Evolutionary conservation across 2,113 vertebrate species (phyloP), one percentile per base, ranked within the genome.

Genomic region (Parotia lawesii): DNA sequence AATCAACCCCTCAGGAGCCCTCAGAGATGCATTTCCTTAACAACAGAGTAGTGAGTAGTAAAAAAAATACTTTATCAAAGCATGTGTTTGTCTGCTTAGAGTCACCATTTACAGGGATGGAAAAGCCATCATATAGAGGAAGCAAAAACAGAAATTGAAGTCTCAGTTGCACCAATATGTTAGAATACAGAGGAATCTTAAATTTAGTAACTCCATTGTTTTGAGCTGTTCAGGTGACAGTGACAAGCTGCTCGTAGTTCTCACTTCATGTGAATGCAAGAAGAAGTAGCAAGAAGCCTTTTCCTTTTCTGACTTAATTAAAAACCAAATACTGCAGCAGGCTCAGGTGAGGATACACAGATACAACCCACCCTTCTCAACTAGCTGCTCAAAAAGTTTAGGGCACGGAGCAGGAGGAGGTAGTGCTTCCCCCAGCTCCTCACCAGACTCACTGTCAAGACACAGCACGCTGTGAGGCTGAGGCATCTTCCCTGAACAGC

Each of bases 391-490:
- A 70, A 35, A 84, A 76, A 66, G 40, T 7, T 74, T 38, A 40
- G 10, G 16, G 35, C 15, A 42, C 6, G 22, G 38, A 54, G 42
- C 33, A 71, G 21, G 44, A 87, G 29, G 19, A 38, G 10, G 11
- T n/a, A 80, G n/a, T 33, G 14, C 50, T 86, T 69, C 37, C 60
- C 38, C 20, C 40, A 81, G 22, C 23, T 85, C 40, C 60, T 53
- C 31, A 24, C 20, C 48, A 72, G 18, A 48, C 10, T 28, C 9
- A 22, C 24, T 47, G 47, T 11, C 60, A n/a, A 69, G 53, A 60
- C 0, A 4, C 8, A 66, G 42, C 29, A 54, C 0, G 0, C 20
- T 37, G 15, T 11, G 48, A 84, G 50, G 29, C 60, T 62, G 33
- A 76, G 47, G 11, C 13, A 27, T 11, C 17, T 74, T 57, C 11